A percentile compares a stretch with the other conserved stretches of the same genome.
phyloP scores from a whole-genome alignment of 2,797 vertebrate species.

The Leptatherina wallacei region DNA sequence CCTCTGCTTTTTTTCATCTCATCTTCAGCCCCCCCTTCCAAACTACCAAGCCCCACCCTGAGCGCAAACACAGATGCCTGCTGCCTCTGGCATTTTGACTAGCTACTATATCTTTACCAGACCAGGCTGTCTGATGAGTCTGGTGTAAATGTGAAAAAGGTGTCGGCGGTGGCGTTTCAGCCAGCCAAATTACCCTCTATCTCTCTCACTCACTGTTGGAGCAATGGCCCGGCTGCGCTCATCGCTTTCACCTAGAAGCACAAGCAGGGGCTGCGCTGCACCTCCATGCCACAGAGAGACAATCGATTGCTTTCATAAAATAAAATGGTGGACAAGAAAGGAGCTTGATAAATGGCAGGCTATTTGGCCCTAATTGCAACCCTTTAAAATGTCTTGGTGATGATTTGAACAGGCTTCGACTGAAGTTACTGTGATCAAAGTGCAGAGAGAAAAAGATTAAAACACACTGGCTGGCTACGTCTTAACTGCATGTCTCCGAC shows the following conservation, averaged over 20 bases:
- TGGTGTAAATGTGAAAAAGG: conserved; percentile 64
- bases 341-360: conserved; percentile 75
- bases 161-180: conserved; percentile 60
- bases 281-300: conserved; percentile 66
- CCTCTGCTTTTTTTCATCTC: conserved; percentile 44
- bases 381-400: conserved; percentile 79
- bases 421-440: conserved; percentile 79
- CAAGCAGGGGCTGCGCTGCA: conserved; percentile 58
- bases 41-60: conserved; percentile 52
- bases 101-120: conserved; percentile 60
- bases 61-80: conserved; percentile 62
- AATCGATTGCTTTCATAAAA: conserved; percentile 79
- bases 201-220: conserved; percentile 49
- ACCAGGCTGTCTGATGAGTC: conserved; percentile 64
- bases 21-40: conserved; percentile 33
- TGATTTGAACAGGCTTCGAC: conserved; percentile 75
- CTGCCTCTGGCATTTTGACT: conserved; percentile 62
- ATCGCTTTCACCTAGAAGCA: conserved; percentile 56
- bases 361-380: conserved; percentile 80
- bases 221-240: conserved; percentile 56
- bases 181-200: conserved; percentile 59
- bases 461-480: conserved; percentile 58
- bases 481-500: conserved; percentile 70
- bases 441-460: conserved; percentile 73
- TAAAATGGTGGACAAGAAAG: conserved; percentile 80